Evolutionary conservation across 2,797 vertebrate genomes (phyloP).

Genomic region (Peromyscus melanophrys): DNA sequence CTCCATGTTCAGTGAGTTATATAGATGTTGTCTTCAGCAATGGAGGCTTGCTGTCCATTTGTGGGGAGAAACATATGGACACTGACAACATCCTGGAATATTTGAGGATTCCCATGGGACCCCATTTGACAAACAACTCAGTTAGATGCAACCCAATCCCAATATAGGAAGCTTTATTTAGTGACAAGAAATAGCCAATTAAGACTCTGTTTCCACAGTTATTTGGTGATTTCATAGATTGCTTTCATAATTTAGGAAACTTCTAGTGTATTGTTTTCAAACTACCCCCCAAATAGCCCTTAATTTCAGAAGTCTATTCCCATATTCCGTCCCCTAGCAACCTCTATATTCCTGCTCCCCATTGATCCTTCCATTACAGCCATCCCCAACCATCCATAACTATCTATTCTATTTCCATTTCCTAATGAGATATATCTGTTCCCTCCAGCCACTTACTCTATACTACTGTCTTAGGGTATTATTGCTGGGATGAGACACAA

Average conservation of each 20-base stretch:
- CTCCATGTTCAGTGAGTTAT: neutral
- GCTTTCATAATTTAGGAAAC: neutral
- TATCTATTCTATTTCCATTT: neutral
- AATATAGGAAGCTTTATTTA: neutral
- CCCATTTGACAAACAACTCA: neutral
- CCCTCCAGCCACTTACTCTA: neutral
- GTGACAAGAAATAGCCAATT: neutral
- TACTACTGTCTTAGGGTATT: neutral
- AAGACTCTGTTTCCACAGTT: neutral
- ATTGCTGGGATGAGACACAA: neutral
- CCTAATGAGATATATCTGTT: neutral
- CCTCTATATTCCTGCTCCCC: rapidly evolving
- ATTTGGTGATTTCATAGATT: neutral
- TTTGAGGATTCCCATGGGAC: neutral
- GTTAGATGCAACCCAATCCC: neutral
- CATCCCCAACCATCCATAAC: neutral
- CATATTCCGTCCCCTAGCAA: neutral
- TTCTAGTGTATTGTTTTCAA: neutral
- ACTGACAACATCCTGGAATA: neutral
- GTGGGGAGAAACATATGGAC: neutral
- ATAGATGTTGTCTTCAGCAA: neutral
- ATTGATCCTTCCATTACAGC: neutral
- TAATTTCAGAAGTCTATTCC: neutral
- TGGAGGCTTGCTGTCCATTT: neutral
- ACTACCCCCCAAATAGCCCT: neutral